phyloP scores from a whole-genome alignment of 2,797 vertebrate genomes.

The Neosalanx taihuensis region DNA sequence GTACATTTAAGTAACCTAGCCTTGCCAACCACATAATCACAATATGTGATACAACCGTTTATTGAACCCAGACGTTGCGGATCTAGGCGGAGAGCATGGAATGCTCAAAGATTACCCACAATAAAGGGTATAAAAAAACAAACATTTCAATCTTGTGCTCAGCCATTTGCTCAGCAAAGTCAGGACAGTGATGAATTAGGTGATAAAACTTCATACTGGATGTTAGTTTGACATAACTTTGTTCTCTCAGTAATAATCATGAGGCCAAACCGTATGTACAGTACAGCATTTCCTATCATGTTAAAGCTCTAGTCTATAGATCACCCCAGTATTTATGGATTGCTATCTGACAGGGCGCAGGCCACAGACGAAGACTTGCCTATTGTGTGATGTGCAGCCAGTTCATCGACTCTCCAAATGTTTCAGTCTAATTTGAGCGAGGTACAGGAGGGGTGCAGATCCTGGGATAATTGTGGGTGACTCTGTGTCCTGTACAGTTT shows the following conservation, averaged over 20 bases:
- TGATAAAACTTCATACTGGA: neutral
- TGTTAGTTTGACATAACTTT: neutral
- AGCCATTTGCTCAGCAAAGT: conserved; percentile 14
- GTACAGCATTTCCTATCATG: too few species aligned
- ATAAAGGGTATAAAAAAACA: conserved; percentile 82
- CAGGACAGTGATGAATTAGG: conserved; percentile 42
- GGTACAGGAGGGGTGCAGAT: conserved; percentile 63
- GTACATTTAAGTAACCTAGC: conserved; percentile 83
- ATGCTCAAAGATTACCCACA: conserved; percentile 86
- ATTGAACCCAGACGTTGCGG: conserved; percentile 93
- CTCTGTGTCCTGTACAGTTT: conserved; percentile 80
- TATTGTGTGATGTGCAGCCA: too few species aligned
- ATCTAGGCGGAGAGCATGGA: conserved; percentile 79
- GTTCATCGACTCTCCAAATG: conserved; percentile 7
- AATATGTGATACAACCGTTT: conserved; percentile 83
- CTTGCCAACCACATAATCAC: conserved; percentile 87
- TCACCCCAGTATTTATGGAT: too few species aligned
- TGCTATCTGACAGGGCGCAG: too few species aligned
- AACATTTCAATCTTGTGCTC: conserved; percentile 62
- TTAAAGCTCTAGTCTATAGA: too few species aligned
- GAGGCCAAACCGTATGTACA: neutral
- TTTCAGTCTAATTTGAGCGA: conserved; percentile 59
- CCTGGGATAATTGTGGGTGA: conserved; percentile 84
- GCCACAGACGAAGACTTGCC: too few species aligned
- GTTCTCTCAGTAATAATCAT: neutral